Percentiles rank a stretch among this genome's conserved stretches.
phyloP scores from a whole-genome alignment of 1,140 invertebrate genomes.

The Pomacea maculata region DNA sequence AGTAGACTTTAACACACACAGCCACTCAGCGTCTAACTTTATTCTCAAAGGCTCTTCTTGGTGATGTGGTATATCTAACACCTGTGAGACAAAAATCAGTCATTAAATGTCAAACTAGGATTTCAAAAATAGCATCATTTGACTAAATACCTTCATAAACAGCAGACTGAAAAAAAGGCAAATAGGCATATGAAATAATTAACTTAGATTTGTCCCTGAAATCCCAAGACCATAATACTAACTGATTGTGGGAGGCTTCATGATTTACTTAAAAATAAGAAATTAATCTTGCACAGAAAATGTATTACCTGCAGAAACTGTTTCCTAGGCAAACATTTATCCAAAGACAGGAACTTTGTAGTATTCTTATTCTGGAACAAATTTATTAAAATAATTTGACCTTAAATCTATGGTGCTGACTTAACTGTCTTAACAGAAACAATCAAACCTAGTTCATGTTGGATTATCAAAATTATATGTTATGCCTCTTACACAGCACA shows the following conservation, averaged over 20 bases:
- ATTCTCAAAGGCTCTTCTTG: constrained; percentile 68
- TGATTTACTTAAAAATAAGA: too few relatives aligned
- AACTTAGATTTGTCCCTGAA: background rate
- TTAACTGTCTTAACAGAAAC: too few relatives aligned
- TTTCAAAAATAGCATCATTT: too few relatives aligned
- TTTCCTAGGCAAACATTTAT: constrained; percentile 92
- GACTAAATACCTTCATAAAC: too few relatives aligned
- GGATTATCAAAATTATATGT: too few relatives aligned
- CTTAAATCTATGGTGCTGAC: too few relatives aligned
- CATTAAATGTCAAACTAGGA: constrained; percentile 8
- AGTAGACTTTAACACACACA: constrained; percentile 85
- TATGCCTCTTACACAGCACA: too few relatives aligned
- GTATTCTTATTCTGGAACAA: constrained; percentile 34
- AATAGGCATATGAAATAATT: background rate
- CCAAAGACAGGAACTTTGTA: constrained; percentile 94
- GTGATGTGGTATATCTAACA: constrained; percentile 58
- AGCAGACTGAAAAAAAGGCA: too few relatives aligned
- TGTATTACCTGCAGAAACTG: constrained; percentile 81
- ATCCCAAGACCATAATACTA: background rate
- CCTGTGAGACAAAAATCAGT: constrained; percentile 62
- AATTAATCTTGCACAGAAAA: background rate
- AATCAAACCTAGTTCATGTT: too few relatives aligned
- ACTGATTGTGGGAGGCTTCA: too few relatives aligned
- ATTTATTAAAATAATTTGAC: too few relatives aligned
- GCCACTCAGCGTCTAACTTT: constrained; percentile 93